Base-by-base conservation (phyloP, 2,888 invertebrate genomes). In the Drosophila limbata region DNA sequence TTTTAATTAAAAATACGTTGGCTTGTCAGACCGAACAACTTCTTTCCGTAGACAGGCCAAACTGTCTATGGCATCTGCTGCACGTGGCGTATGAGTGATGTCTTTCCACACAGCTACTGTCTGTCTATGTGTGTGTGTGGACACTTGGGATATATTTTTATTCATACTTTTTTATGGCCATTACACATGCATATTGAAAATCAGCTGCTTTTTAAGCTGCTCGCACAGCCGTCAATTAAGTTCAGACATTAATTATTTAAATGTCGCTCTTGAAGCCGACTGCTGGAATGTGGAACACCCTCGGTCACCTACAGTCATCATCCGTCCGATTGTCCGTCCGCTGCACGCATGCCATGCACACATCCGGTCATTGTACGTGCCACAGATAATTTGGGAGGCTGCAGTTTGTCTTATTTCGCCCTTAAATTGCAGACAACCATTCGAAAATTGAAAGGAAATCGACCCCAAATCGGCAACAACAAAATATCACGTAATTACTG, bases 1-100 rank as follows among this genome's bases (percentile, higher is more conserved):
- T 83, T 87, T 87, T 84, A 87, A 84, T 87, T 87, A 84, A 87
- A 87, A 81, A 81, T 53, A 57, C 50, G 61, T 76, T 50, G 61
- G 35, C n/a, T 45, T 61, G 65, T 63, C 68, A 55, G 59, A 56
- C 60, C n/a, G 52, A 39, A 44, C 9, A 64, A 59, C 21, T 73
- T 59, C 39, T 42, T 59, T 25, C 25, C 42, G 42, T 21, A 61
- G 53, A 31, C 61, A 51, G 44, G 57, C 21, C 17, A 45, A 50
- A 9, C 25, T 13, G 42, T 39, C 61, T 53, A 50, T 33, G 47
- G 37, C 50, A 44, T 33, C 53, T 45, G 72, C 40, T 64, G 74
- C 73, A 81, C 69, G 47, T 73, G 70, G 85, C 84, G 83, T 73
- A 82, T 88, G 84, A 79, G 85, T 79, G 80, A 84, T 84, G 77